phyloP scores from a whole-genome alignment of 2,797 vertebrate species.

The Alcedo atthis region DNA sequence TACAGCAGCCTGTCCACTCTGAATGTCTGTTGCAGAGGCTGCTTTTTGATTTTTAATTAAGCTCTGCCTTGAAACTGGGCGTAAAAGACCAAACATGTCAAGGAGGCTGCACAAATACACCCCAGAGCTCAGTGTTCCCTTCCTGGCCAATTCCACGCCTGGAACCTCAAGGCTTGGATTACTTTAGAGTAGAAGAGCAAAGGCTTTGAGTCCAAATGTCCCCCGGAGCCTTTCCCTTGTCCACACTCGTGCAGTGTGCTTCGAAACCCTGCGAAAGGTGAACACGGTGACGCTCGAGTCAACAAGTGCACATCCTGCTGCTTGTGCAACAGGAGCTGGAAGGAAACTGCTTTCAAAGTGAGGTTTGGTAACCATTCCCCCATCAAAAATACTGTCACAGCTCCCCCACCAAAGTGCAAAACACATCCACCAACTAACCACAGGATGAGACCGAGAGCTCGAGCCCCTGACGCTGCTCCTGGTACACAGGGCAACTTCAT shows the following conservation, averaged over 20 bases:
- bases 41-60: background rate
- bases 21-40: fast-evolving
- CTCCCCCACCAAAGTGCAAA: background rate
- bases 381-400: background rate
- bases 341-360: background rate
- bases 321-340: slow-evolving; percentile 18
- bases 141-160: background rate
- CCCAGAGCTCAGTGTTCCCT: background rate
- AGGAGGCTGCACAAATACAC: background rate
- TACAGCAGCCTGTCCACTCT: background rate
- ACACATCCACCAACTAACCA: background rate
- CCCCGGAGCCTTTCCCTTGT: background rate
- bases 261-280: background rate
- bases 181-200: background rate
- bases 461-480: background rate
- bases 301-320: slow-evolving; percentile 21
- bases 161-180: background rate
- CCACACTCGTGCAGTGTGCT: background rate
- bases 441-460: background rate
- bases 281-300: background rate
- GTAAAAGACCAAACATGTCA: background rate
- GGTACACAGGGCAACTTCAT: background rate
- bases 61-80: background rate
- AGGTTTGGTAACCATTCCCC: background rate
- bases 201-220: background rate